phyloP scores from a whole-genome alignment of 2,797 vertebrate species.

The Scolopax rusticola region DNA sequence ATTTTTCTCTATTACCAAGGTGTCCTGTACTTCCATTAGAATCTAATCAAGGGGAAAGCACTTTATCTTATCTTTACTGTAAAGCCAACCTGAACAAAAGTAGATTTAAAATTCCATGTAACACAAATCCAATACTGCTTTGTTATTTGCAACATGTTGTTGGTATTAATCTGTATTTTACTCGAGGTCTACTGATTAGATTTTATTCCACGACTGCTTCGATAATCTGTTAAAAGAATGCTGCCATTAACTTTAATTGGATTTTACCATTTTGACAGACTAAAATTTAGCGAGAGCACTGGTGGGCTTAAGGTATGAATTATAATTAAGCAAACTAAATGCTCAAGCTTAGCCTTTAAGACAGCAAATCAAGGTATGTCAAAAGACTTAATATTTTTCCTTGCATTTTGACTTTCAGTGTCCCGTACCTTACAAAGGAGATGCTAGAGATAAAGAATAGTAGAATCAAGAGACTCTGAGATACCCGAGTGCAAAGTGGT shows the following conservation, averaged over 20 bases:
- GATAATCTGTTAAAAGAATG: neutral
- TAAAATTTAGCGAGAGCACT: neutral
- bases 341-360: neutral
- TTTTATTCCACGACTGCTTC: neutral
- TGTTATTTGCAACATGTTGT: neutral
- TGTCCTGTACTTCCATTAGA: neutral
- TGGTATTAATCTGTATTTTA: neutral
- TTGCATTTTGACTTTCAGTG: constrained; percentile 32
- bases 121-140: neutral
- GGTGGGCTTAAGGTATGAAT: neutral
- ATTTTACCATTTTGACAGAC: constrained; percentile 5
- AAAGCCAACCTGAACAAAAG: neutral
- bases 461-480: neutral
- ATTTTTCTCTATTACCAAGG: neutral
- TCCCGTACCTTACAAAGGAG: neutral
- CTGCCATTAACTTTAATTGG: neutral
- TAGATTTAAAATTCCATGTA: neutral
- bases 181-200: neutral
- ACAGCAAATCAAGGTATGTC: neutral
- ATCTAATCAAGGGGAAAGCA: neutral
- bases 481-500: neutral
- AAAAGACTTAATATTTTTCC: neutral
- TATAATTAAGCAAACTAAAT: constrained; percentile 4
- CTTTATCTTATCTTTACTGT: constrained; percentile 27
- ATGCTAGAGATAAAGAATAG: neutral